phyloP scores from a whole-genome alignment of 92 coral and sea anemone genomes.

The Epizoanthus rinbou region DNA sequence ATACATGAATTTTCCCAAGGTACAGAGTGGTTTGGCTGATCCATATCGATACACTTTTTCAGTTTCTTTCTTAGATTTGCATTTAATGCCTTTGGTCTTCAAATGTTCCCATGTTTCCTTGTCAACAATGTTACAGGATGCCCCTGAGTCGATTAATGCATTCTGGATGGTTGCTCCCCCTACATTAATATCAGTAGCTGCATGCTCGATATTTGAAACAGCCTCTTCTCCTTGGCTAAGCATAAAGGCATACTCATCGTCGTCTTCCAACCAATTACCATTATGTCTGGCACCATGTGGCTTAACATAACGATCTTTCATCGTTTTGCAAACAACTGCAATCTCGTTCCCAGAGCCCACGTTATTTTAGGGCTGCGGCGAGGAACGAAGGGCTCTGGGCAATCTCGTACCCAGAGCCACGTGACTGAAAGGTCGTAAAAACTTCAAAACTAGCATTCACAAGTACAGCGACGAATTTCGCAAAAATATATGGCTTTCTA shows the following conservation, averaged over 20 bases:
- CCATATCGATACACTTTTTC: slow-evolving; percentile 42
- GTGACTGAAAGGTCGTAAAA: too few species aligned
- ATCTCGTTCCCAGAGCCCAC: too few species aligned
- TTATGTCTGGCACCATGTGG: background rate
- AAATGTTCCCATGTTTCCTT: slow-evolving; percentile 42
- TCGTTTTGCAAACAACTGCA: slow-evolving; percentile 41
- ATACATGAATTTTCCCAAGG: slow-evolving; percentile 33
- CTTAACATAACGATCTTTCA: background rate
- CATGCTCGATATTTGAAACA: background rate
- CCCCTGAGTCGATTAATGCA: slow-evolving; percentile 44
- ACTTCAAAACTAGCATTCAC: too few species aligned
- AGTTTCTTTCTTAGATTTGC: slow-evolving; percentile 32
- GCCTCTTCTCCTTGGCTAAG: background rate
- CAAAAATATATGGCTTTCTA: too few species aligned
- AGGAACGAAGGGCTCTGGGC: too few species aligned
- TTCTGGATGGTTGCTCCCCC: slow-evolving; percentile 25
- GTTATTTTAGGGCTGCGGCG: too few species aligned
- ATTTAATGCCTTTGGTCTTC: slow-evolving; percentile 41
- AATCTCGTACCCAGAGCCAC: too few species aligned
- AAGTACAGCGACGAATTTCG: too few species aligned
- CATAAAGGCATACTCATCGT: slow-evolving; percentile 44
- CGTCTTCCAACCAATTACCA: slow-evolving; percentile 12
- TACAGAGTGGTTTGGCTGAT: slow-evolving; percentile 21
- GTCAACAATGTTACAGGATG: slow-evolving; percentile 45
- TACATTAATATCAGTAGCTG: slow-evolving; percentile 21